These are phyloP conservation scores for Hoplodrina ambigua DNA, from an alignment of 2,888 invertebrate species.

Conservation along the genomic window DNA sequence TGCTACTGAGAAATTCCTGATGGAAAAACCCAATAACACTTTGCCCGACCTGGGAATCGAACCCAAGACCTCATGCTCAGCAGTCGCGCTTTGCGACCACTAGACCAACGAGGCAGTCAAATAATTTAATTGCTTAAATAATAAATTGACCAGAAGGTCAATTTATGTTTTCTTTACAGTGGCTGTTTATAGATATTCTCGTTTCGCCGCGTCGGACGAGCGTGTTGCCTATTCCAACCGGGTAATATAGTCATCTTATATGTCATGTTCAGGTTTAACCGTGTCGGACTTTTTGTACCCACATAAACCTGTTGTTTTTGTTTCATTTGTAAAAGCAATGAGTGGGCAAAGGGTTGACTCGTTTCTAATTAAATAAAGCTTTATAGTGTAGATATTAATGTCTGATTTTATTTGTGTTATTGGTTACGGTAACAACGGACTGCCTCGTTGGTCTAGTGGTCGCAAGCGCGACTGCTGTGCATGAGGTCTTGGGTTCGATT, in stretches of 20 bases:
- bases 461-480: too few species aligned
- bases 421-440: not conserved
- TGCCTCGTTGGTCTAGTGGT: too few species aligned
- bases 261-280: slow-evolving; percentile 41
- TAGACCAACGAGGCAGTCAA: too few species aligned
- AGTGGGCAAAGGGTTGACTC: slow-evolving; percentile 25
- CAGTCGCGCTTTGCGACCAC: too few species aligned
- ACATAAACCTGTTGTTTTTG: slow-evolving; percentile 25
- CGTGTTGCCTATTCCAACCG: slow-evolving; percentile 18
- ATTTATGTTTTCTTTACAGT: not conserved
- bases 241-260: slow-evolving; percentile 26
- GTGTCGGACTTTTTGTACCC: slow-evolving; percentile 23
- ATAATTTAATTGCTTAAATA: too few species aligned
- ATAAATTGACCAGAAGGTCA: too few species aligned
- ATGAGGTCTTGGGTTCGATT: too few species aligned
- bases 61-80: too few species aligned
- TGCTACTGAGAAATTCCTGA: too few species aligned
- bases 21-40: too few species aligned
- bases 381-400: slow-evolving; percentile 17
- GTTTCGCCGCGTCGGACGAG: slow-evolving; percentile 13
- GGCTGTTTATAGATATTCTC: slow-evolving; percentile 20
- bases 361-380: slow-evolving; percentile 25
- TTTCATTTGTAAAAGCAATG: slow-evolving; percentile 24
- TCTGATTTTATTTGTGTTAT: slow-evolving; percentile 4
- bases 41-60: too few species aligned